phyloP scores from a whole-genome alignment of 2,888 invertebrate genomes.

The Furcula furcula region DNA sequence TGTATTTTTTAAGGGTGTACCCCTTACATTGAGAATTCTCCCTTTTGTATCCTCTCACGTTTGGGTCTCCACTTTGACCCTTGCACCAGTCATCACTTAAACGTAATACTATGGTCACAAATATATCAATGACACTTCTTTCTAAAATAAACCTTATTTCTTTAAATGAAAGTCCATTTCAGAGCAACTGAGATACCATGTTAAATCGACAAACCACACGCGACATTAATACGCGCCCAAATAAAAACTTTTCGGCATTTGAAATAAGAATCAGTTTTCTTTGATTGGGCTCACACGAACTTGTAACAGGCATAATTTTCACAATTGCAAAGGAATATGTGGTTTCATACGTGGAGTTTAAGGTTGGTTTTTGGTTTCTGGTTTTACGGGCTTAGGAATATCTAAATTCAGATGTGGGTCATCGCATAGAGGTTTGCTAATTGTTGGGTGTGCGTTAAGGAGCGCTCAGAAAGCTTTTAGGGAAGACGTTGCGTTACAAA shows the following conservation, averaged over 20 bases:
- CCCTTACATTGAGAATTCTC: constrained; percentile 26
- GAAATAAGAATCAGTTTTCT: constrained; percentile 26
- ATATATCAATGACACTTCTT: constrained; percentile 7
- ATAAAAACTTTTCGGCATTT: constrained; percentile 17
- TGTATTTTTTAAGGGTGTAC: no score
- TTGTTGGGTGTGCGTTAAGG: constrained; percentile 49
- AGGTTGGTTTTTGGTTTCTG: constrained; percentile 6
- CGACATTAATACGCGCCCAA: constrained; percentile 12
- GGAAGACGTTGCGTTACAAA: constrained; percentile 27
- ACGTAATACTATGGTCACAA: constrained; percentile 36
- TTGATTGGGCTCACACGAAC: constrained; percentile 4
- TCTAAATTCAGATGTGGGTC: constrained; percentile 54
- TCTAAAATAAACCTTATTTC: constrained; percentile 8
- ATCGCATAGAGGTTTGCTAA: constrained; percentile 45
- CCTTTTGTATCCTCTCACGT: constrained; percentile 13
- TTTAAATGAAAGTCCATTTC: constrained; percentile 6
- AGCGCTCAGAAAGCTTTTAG: constrained; percentile 41
- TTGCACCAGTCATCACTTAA: constrained; percentile 37
- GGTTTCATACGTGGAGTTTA: background rate
- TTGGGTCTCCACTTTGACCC: constrained; percentile 30
- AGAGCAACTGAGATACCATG: constrained; percentile 4
- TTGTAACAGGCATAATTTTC: constrained; percentile 16
- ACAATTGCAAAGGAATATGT: constrained; percentile 6
- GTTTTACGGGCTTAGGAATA: constrained; percentile 21
- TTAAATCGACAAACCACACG: constrained; percentile 28